phyloP scores from a whole-genome alignment of 1,140 invertebrate species.

The Drosophila takahashii region DNA sequence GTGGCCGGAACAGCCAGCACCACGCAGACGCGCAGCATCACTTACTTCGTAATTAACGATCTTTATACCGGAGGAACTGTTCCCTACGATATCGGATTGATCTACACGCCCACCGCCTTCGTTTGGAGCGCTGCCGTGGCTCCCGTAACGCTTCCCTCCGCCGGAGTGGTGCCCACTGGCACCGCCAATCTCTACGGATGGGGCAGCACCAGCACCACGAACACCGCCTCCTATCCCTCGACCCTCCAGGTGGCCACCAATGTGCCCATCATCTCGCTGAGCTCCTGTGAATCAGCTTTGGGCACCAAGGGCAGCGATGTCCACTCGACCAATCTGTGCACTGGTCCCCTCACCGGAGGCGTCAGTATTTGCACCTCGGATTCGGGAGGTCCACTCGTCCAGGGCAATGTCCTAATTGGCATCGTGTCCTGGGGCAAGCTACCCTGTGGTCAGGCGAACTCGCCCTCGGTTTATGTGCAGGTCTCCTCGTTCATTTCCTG shows the following conservation, averaged over 20 bases:
- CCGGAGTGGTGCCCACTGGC: conserved; percentile 84
- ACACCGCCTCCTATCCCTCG: conserved; percentile 70
- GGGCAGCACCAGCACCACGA: conserved; percentile 85
- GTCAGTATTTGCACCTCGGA: conserved; percentile 85
- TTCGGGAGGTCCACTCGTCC: conserved; percentile 85
- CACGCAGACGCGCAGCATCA: conserved; percentile 70
- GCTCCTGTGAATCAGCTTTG: conserved; percentile 67
- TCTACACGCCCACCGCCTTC: conserved; percentile 85
- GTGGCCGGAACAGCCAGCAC: conserved; percentile 66
- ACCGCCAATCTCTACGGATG: conserved; percentile 84
- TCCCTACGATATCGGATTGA: conserved; percentile 86
- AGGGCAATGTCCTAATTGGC: conserved; percentile 78
- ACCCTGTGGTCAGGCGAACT: conserved; percentile 86
- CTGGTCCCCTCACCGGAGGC: conserved; percentile 85
- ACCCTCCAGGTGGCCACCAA: conserved; percentile 81
- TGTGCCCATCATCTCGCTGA: conserved; percentile 71
- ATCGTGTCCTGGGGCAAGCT: conserved; percentile 85
- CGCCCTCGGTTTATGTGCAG: conserved; percentile 90
- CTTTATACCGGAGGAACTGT: conserved; percentile 81
- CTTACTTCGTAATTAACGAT: conserved; percentile 64
- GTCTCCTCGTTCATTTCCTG: conserved; percentile 88
- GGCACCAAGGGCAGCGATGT: conserved; percentile 76
- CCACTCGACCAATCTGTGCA: conserved; percentile 85
- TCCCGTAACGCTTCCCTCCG: conserved; percentile 80
- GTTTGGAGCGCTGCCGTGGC: conserved; percentile 84